Percentiles rank a stretch among this genome's conserved stretches.
phyloP scores from a whole-genome alignment of 2,888 invertebrate genomes.

The Epinotia bilunana region DNA sequence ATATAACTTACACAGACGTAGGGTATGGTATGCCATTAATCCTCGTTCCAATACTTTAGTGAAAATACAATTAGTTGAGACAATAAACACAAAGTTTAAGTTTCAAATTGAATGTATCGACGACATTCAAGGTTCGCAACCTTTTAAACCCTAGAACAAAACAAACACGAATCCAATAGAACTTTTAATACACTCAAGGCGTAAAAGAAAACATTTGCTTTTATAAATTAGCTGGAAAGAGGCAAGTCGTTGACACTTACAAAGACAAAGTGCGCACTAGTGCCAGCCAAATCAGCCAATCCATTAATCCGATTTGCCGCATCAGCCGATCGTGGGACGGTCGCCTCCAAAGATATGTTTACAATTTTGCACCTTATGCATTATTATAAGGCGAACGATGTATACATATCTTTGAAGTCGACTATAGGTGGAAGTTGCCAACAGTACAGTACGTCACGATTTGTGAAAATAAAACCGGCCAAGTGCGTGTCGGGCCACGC shows the following conservation, averaged over 20 bases:
- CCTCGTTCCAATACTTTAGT: no score
- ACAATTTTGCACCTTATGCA: neutral
- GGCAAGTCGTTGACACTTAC: slow-evolving; percentile 43
- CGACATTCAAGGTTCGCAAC: neutral
- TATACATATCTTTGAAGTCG: neutral
- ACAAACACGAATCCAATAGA: slow-evolving; percentile 15
- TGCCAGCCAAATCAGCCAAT: slow-evolving; percentile 54
- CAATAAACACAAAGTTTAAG: neutral
- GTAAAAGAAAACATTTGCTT: slow-evolving; percentile 29
- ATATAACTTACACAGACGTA: no score
- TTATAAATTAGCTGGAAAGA: slow-evolving; percentile 19
- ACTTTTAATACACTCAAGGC: slow-evolving; percentile 15
- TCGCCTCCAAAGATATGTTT: neutral
- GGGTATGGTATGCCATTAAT: no score
- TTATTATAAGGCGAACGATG: neutral
- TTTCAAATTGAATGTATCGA: slow-evolving; percentile 3
- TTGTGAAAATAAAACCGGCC: no score
- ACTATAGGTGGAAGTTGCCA: neutral
- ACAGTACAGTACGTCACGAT: neutral
- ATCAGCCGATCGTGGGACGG: slow-evolving; percentile 55
- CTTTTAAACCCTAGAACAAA: neutral
- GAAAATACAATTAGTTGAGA: no score
- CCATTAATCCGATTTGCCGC: slow-evolving; percentile 66
- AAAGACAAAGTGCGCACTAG: slow-evolving; percentile 52
- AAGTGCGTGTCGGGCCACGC: no score